A percentile compares a stretch with the other conserved stretches of the same genome.
These are phyloP conservation scores for Paramormyrops hopkinsi DNA, from an alignment of 2,797 vertebrate species.

Conservation along the genomic window DNA sequence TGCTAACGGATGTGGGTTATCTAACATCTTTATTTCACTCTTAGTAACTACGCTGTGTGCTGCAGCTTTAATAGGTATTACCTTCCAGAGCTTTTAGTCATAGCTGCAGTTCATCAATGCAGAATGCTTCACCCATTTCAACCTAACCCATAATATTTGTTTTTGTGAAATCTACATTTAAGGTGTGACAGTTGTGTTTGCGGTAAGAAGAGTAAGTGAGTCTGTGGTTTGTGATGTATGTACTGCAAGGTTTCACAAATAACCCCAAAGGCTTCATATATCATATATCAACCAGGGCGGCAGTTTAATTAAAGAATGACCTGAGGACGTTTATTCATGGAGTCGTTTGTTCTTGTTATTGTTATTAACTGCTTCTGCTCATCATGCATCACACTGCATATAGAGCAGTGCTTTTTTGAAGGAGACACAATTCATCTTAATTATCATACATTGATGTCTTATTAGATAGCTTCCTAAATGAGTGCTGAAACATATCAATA, in stretches of 20 bases:
- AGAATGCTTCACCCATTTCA: neutral
- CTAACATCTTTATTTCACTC: neutral
- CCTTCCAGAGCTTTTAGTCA: neutral
- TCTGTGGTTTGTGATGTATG: neutral
- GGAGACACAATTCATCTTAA: neutral
- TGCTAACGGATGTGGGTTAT: neutral
- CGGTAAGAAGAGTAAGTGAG: neutral
- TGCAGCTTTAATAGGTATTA: neutral
- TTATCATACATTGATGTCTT: neutral
- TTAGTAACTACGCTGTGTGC: neutral
- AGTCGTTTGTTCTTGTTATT: neutral
- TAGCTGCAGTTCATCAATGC: neutral
- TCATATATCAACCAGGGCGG: neutral
- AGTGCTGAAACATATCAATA: conserved; percentile 5
- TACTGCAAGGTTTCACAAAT: neutral
- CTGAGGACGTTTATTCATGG: neutral
- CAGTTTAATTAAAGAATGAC: neutral
- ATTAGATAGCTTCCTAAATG: neutral
- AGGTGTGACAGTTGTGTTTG: neutral
- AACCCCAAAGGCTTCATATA: neutral
- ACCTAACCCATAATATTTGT: neutral
- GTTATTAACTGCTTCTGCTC: neutral
- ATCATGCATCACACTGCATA: neutral
- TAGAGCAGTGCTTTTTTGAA: neutral
- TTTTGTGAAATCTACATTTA: neutral